Conservation (phyloP, 2,113 vertebrate species). For the Amphilophus citrinellus region DNA sequence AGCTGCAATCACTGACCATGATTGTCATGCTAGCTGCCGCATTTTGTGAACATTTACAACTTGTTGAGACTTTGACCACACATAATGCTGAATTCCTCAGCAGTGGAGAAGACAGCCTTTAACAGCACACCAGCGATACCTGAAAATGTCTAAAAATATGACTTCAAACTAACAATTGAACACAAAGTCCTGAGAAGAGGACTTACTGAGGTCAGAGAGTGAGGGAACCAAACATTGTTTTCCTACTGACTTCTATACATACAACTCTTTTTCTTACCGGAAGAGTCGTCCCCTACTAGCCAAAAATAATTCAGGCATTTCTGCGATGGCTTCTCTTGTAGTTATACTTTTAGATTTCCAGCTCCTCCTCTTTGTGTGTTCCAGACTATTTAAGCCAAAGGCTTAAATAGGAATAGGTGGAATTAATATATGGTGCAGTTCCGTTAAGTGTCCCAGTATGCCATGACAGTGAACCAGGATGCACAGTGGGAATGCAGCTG, state of each 20-base stretch:
- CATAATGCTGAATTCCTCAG: not conserved
- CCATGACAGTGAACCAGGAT: not conserved
- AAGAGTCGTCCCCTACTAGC: not conserved
- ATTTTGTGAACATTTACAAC: not conserved
- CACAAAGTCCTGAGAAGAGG: not conserved
- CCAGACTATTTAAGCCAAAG: not conserved
- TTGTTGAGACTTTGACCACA: not conserved
- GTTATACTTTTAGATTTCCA: not conserved
- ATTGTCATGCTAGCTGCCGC: not conserved
- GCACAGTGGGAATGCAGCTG: not conserved
- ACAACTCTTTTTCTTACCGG: not conserved
- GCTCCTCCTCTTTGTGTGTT: not conserved
- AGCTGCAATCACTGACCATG: not conserved
- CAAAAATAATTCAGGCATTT: not conserved
- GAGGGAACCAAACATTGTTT: not conserved
- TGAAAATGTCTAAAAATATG: not conserved
- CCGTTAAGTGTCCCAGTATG: conserved; percentile 10
- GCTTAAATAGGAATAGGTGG: not conserved
- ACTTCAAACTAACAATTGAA: not conserved
- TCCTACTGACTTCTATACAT: rapidly evolving
- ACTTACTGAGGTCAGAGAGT: not conserved
- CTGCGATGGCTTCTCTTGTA: not conserved
- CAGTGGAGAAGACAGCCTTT: too few relatives aligned
- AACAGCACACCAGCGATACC: too few relatives aligned
- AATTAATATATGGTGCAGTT: not conserved